Evolutionary conservation across 37 sponge, comb jelly and placozoan genomes (phyloP).

Genomic region (Amphimedon queenslandica): DNA sequence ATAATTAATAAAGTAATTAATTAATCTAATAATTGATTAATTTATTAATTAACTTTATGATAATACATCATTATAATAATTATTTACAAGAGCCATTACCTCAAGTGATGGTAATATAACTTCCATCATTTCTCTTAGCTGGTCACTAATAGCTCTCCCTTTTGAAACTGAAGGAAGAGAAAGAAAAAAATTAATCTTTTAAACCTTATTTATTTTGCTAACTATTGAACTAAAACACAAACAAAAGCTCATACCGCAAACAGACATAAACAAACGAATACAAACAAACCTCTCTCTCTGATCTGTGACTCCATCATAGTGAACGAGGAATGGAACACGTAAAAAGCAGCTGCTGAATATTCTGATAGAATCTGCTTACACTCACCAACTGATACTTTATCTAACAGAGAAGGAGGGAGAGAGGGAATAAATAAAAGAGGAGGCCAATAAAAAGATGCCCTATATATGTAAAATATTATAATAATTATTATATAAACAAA

Average conservation of each 20-base stretch:
- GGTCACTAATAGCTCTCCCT: constrained; percentile 38
- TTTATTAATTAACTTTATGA: too few relatives aligned
- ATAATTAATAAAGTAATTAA: too few relatives aligned
- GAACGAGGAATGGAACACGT: constrained; percentile 69
- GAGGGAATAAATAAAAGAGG: background rate
- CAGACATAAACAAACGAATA: too few relatives aligned
- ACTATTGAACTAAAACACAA: too few relatives aligned
- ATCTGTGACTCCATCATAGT: constrained; percentile 42
- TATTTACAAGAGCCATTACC: constrained; percentile 23
- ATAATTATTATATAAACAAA: constrained; percentile 2
- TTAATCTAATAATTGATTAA: too few relatives aligned
- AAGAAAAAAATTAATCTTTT: too few relatives aligned
- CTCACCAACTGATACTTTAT: constrained; percentile 44
- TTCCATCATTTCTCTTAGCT: constrained; percentile 40
- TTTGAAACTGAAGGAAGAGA: constrained; percentile 10
- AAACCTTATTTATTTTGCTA: too few relatives aligned
- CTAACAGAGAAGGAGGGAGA: constrained; percentile 13
- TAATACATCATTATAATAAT: background rate
- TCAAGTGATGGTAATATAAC: constrained; percentile 56
- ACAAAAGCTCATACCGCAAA: too few relatives aligned
- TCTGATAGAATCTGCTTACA: constrained; percentile 60
- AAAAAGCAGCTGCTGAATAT: constrained; percentile 57
- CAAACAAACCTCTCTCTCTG: constrained; percentile 31
- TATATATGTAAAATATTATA: background rate
- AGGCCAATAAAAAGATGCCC: background rate